These are phyloP conservation scores for Rhinophrynus dorsalis DNA, from an alignment of 2,797 vertebrate genomes.

Conservation along the genomic window DNA sequence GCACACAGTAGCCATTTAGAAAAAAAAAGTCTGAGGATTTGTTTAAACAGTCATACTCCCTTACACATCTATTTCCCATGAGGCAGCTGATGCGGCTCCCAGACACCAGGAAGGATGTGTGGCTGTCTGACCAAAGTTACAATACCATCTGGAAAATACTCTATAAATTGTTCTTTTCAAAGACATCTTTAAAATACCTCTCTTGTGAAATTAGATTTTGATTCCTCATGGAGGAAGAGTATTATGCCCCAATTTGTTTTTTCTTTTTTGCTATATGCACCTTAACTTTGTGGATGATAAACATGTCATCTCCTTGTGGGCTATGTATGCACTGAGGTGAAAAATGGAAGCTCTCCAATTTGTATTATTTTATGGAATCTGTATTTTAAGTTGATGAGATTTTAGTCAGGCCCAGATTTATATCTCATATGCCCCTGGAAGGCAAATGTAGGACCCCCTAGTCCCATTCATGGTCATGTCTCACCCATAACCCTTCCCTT, in stretches of 20 bases:
- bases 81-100: slow-evolving; percentile 36
- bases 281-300: too few species aligned
- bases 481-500: too few species aligned
- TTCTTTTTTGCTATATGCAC: too few species aligned
- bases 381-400: too few species aligned
- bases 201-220: slow-evolving; percentile 5
- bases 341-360: background rate
- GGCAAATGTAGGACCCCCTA: too few species aligned
- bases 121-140: slow-evolving; percentile 37
- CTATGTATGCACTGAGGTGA: too few species aligned
- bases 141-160: slow-evolving; percentile 8
- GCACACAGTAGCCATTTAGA: slow-evolving; percentile 37
- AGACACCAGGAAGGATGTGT: slow-evolving; percentile 28
- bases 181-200: slow-evolving; percentile 41
- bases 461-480: too few species aligned
- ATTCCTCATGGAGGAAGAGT: slow-evolving; percentile 28
- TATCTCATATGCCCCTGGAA: too few species aligned
- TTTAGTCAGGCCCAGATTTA: too few species aligned
- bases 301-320: too few species aligned
- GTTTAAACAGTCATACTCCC: slow-evolving; percentile 36
- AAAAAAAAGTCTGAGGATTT: slow-evolving; percentile 37
- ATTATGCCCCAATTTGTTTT: background rate
- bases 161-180: slow-evolving; percentile 40
- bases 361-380: too few species aligned
- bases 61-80: slow-evolving; percentile 28